These are phyloP conservation scores for Sebastes schlegelii DNA, from an alignment of 2,113 vertebrate genomes.

Conservation along the genomic window DNA sequence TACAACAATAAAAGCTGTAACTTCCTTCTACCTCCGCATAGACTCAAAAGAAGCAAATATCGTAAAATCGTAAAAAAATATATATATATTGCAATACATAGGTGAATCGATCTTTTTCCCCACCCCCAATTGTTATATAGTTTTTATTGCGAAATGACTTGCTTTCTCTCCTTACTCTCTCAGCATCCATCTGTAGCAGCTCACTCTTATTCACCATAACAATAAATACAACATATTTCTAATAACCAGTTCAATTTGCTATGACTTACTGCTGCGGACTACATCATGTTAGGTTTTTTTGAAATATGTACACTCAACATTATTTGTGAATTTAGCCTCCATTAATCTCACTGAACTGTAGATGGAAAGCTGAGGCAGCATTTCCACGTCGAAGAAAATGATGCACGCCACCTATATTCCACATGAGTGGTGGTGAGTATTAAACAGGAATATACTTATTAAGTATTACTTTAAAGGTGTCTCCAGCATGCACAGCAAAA, in stretches of 20 bases:
- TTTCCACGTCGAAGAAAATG: background rate
- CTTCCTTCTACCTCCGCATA: no score
- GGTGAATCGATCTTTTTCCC: no score
- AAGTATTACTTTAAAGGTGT: constrained; percentile 1
- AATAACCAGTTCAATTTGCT: background rate
- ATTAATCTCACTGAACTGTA: background rate
- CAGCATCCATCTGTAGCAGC: constrained; percentile 9
- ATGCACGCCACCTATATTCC: background rate
- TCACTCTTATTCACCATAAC: background rate
- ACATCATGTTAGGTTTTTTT: background rate
- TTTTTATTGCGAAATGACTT: background rate
- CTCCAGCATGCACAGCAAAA: background rate
- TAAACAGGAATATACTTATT: constrained; percentile 14
- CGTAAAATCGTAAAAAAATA: no score
- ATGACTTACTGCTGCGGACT: background rate
- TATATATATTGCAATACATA: no score
- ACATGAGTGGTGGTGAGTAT: background rate
- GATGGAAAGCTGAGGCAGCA: background rate
- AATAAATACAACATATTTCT: background rate
- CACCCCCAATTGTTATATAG: background rate
- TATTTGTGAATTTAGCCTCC: constrained; percentile 2
- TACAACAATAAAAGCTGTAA: no score
- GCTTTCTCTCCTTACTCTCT: background rate
- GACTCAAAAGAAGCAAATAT: no score
- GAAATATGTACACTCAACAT: background rate